Evolutionary conservation across 2,113 vertebrate species (phyloP), one percentile per base, ranked within the genome.

Genomic region (Chiloscyllium plagiosum): DNA sequence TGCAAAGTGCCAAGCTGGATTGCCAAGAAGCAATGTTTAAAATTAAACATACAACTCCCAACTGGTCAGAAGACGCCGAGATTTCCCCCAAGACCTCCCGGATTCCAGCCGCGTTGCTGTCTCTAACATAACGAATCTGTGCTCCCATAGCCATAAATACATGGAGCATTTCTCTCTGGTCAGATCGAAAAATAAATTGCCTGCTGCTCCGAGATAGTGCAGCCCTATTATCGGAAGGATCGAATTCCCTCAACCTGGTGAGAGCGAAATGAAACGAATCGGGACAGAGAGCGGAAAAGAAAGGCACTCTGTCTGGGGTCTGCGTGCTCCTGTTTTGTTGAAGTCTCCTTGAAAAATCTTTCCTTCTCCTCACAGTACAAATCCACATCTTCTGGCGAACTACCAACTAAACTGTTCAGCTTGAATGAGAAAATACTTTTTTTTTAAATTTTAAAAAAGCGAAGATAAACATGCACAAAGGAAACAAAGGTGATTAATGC

Each of bases 221-320:
- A 37, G 17, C 89, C 19, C 7, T n/a, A 37, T 22, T 42, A n/a
- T 66, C 61, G 42, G 65, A 10, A 92, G 33, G 61, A 33, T 93
- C 89, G 61, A 93, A 93, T 68, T 93, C 89, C 89, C 65, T 68
- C 89, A n/a, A 68, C 56, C 89, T 33, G 52, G 26, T 92, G 87
- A 92, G 8, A 52, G 80, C 42, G 37, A 33, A 52, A 47, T 24
- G 17, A 89, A 50, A 69, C 12, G 66, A 94, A 47, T 5, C 2
- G 92, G 56, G 33, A 66, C 92, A 94, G 10, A 72, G 42, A 69
- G 17, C 15, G 37, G 89, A 68, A 93, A 47, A 24, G 61, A 47
- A 83, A 20, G 0, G 80, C 80, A 83, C 15, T 47, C 56, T 93
- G 52, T 87, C 19, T 92, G 89, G 61, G 66, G 65, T 66, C 61